Base-by-base conservation (phyloP, 1,140 invertebrate genomes). In the Drosophila hydei region DNA sequence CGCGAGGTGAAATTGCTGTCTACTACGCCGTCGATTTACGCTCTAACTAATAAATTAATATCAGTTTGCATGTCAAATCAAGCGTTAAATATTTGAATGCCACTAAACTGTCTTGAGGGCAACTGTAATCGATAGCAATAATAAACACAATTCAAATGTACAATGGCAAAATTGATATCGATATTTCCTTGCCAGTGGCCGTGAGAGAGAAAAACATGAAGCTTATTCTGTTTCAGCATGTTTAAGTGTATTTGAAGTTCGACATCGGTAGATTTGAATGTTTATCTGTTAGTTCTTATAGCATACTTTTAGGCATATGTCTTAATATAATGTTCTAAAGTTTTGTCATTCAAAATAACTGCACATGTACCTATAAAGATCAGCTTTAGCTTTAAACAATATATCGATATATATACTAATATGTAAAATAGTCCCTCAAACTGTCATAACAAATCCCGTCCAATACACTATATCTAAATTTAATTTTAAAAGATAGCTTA, bases 11-110 rank as follows among this genome's bases (percentile, higher is more conserved):
- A 65, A 56, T 51, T 25, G 52, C 16, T 19, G 51, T 38, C 51
- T 62, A 69, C 47, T 69, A 62, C 65, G 65, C 40, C 48, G 67
- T 50, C 23, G 7, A 45, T 54, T 54, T 62, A 54, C 27, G 40
- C 27, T 62, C 11, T 21, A 55, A 48, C 42, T 48, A 55, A 62
- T 16, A 19, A 1, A 33, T 40, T 5, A 42, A 16, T 42, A 14
- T 23, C 18, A 23, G 18, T 23, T 59, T 40, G 33, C 38, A 30
- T 14, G 50, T 38, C 59, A 55, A 48, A 48, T 55, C 42, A 48
- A 62, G 50, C 51, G 50, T 43, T 50, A 36, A 48, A 25, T 23
- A 56, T 71, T 71, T 64, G 51, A 63, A 55, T 63, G 50, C 6
- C 51, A 38, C 33, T 40, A 0, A 38, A 19, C 45, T 30, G 16